phyloP scores from a whole-genome alignment of 2,113 vertebrate genomes.

The Orientallactaga bullata region DNA sequence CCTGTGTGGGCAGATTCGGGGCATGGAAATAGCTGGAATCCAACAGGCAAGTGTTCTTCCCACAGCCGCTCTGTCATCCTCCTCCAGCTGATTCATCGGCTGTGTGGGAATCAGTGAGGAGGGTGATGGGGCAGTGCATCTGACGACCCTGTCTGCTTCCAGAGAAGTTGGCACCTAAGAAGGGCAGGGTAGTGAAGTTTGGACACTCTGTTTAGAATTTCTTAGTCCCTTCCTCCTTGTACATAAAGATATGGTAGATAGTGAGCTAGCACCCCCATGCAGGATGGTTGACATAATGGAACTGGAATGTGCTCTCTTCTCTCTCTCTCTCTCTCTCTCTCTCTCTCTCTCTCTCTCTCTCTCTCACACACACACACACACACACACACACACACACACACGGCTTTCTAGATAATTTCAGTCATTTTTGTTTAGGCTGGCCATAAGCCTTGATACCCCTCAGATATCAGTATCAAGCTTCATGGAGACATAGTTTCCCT shows the following conservation, averaged over 20 bases:
- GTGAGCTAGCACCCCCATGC: fast-evolving
- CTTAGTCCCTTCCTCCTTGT: neutral
- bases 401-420: neutral
- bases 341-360: too few relatives aligned
- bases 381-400: too few relatives aligned
- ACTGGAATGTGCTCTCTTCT: neutral
- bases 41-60: neutral
- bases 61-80: neutral
- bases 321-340: too few relatives aligned
- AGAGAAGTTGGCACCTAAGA: fast-evolving
- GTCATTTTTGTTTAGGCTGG: neutral
- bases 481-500: fast-evolving
- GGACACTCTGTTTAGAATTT: neutral
- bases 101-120: too few relatives aligned
- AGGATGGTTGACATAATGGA: neutral
- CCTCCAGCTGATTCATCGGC: neutral
- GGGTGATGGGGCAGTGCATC: too few relatives aligned
- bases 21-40: conserved; percentile 29
- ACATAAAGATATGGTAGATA: neutral
- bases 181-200: fast-evolving
- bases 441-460: neutral
- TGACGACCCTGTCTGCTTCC: fast-evolving
- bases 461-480: neutral
- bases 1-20: conserved; percentile 3
- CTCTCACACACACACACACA: too few relatives aligned